Percentiles rank a stretch among this genome's conserved stretches.
phyloP scores from a whole-genome alignment of 2,113 vertebrate genomes.

The Vulpes ferrilata region DNA sequence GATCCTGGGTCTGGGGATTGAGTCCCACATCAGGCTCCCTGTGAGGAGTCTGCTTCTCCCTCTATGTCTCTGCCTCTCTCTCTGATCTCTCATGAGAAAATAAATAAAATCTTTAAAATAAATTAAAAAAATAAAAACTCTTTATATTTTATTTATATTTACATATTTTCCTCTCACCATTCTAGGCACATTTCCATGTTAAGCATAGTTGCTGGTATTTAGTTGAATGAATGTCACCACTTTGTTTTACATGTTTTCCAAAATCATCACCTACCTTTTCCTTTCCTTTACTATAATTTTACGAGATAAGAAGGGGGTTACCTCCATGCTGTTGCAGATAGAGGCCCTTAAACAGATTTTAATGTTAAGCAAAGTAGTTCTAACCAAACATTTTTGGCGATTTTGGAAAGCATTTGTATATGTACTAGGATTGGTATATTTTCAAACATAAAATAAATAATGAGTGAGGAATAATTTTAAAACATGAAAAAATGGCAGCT shows the following conservation, averaged over 20 bases:
- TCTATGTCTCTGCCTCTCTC: too few species aligned
- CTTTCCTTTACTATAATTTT: not conserved
- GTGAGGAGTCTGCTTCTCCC: too few species aligned
- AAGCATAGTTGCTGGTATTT: not conserved
- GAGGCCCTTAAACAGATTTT: not conserved
- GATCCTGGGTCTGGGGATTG: too few species aligned
- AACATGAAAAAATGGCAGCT: not conserved
- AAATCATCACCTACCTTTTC: not conserved
- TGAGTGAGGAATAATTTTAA: slow-evolving; percentile 18
- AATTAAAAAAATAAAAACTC: not conserved
- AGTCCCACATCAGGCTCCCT: too few species aligned
- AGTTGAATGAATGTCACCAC: not conserved
- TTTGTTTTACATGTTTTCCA: not conserved
- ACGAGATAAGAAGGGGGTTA: not conserved
- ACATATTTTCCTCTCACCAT: not conserved
- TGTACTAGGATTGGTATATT: not conserved
- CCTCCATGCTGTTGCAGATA: not conserved
- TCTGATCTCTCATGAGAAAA: too few species aligned
- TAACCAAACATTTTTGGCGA: not conserved
- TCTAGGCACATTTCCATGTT: not conserved
- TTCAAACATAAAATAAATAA: slow-evolving; percentile 25
- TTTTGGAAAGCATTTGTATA: not conserved
- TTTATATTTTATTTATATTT: not conserved
- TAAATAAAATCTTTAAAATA: too few species aligned
- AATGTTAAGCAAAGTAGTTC: slow-evolving; percentile 15